phyloP scores from a whole-genome alignment of 2,113 vertebrate genomes.

The Danio rerio region DNA sequence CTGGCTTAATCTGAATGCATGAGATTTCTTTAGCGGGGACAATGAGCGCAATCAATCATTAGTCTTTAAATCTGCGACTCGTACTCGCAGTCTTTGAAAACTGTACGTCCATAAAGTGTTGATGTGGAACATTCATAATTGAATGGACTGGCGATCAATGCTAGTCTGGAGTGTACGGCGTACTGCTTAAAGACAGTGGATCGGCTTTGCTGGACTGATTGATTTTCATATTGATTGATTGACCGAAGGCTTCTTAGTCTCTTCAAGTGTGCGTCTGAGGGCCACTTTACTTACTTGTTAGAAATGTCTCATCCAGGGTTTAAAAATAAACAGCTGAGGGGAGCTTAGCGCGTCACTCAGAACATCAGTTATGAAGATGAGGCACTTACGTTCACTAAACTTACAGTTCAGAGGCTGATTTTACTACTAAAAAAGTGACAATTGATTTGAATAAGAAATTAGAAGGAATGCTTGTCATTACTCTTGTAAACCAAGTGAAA shows the following conservation, averaged over 20 bases:
- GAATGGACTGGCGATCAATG: conserved; percentile 51
- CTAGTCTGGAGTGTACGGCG: conserved; percentile 11
- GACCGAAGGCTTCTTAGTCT: conserved; percentile 29
- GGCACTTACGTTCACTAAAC: neutral
- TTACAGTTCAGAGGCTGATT: neutral
- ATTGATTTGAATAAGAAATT: neutral
- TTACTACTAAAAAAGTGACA: neutral
- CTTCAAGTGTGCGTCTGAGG: conserved; percentile 22
- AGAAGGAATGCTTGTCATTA: neutral
- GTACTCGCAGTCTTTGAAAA: conserved; percentile 22
- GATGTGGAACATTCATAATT: conserved; percentile 51
- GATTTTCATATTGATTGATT: conserved; percentile 42
- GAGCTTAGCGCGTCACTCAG: neutral
- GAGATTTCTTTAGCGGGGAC: conserved; percentile 19
- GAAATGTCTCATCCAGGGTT: conserved; percentile 1
- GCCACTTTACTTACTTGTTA: conserved; percentile 32
- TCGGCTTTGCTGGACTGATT: conserved; percentile 38
- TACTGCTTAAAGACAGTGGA: conserved; percentile 22
- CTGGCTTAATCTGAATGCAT: conserved; percentile 52
- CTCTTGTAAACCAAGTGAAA: neutral
- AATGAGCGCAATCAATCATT: conserved; percentile 43
- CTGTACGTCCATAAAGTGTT: conserved; percentile 28
- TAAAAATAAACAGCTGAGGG: conserved; percentile 19
- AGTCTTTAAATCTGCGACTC: conserved; percentile 29
- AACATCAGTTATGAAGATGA: neutral